Conservation (phyloP, 1,140 invertebrate genomes). For the Aphidius gifuensis region DNA sequence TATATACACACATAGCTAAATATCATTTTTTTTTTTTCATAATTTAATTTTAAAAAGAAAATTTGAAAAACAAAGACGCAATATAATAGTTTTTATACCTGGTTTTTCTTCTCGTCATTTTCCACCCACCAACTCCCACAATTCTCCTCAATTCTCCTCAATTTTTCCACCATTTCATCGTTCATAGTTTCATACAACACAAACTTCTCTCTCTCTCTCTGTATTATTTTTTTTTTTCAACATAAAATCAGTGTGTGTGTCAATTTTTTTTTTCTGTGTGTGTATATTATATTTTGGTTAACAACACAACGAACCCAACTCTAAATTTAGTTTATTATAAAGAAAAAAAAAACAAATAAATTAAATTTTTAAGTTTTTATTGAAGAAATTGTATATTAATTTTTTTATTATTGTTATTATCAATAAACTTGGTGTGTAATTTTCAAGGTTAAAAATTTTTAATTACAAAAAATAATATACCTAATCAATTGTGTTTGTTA, state of each 20-base stretch:
- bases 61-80: too few species aligned
- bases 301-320: constrained; percentile 17
- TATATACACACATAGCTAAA: too few species aligned
- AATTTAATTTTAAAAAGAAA: too few species aligned
- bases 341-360: not conserved
- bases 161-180: not conserved
- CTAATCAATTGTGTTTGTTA: too few species aligned
- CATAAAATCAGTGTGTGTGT: not conserved
- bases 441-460: too few species aligned
- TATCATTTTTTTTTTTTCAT: too few species aligned
- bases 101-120: too few species aligned
- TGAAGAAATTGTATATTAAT: constrained; percentile 10
- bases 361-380: constrained; percentile 6
- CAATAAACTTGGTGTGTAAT: not conserved
- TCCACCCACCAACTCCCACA: constrained; percentile 2
- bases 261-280: not conserved
- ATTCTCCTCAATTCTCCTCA: not conserved
- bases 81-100: too few species aligned
- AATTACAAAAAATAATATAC: too few species aligned
- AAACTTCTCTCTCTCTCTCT: not conserved
- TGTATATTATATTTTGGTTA: constrained; percentile 9
- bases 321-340: constrained; percentile 18
- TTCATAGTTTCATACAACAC: too few species aligned
- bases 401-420: not conserved
- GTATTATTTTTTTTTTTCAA: not conserved